A percentile compares a stretch with the other conserved stretches of the same genome.
Evolutionary conservation across 2,113 vertebrate species (phyloP).

Genomic region (Puffinus mauretanicus): DNA sequence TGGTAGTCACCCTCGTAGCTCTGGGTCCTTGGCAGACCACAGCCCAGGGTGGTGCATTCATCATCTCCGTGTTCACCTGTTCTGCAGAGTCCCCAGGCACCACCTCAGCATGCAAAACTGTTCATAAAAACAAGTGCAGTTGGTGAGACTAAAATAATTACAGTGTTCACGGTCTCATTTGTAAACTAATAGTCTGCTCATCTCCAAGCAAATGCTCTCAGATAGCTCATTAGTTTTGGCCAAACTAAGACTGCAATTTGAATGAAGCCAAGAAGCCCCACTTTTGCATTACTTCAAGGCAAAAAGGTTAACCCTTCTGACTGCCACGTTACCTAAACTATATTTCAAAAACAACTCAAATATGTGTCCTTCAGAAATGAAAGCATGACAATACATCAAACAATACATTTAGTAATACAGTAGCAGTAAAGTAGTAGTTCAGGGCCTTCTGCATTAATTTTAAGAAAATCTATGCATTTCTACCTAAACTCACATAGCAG

Average conservation of each 20-base stretch:
- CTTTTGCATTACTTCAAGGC: background rate
- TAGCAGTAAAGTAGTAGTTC: background rate
- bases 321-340: background rate
- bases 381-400: background rate
- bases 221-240: background rate
- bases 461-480: background rate
- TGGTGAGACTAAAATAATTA: background rate
- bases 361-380: background rate
- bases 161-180: background rate
- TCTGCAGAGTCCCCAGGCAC: background rate
- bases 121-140: background rate
- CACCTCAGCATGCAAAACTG: background rate
- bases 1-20: accelerated
- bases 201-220: background rate
- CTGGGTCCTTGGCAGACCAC: background rate
- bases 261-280: background rate
- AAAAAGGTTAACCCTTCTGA: background rate
- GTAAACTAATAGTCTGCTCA: background rate
- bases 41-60: background rate
- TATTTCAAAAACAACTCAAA: background rate
- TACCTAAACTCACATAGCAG: background rate
- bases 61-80: accelerated
- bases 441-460: background rate
- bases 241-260: background rate
- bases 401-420: background rate